These are phyloP conservation scores for Hirtodrosophila trivittata DNA, from an alignment of 2,888 invertebrate species.

Conservation along the genomic window DNA sequence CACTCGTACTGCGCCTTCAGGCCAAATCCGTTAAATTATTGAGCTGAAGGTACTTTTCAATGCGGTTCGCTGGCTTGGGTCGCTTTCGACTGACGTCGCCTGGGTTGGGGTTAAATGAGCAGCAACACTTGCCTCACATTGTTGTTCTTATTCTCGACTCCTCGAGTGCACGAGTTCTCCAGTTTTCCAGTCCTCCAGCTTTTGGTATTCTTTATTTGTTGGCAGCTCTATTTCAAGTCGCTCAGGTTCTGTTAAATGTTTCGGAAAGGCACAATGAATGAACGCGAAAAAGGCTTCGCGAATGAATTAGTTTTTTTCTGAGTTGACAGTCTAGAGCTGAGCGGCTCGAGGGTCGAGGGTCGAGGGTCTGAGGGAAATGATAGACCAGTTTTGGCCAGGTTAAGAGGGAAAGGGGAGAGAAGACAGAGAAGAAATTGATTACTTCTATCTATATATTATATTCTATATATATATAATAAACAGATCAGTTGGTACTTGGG, in stretches of 20 bases:
- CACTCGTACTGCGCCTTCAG: constrained; percentile 45
- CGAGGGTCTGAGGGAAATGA: background rate
- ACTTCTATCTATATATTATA: too few relatives aligned
- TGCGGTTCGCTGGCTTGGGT: constrained; percentile 69
- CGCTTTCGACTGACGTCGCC: constrained; percentile 29
- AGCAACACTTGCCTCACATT: constrained; percentile 63
- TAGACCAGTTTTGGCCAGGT: background rate
- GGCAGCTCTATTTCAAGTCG: constrained; percentile 51
- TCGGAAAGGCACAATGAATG: constrained; percentile 63
- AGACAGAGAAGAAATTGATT: too few relatives aligned
- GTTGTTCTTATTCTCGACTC: constrained; percentile 40
- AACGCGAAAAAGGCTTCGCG: constrained; percentile 54
- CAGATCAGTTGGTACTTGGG: too few relatives aligned
- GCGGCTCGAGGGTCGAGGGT: constrained; percentile 30
- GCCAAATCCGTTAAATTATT: constrained; percentile 82
- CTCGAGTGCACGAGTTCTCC: constrained; percentile 43
- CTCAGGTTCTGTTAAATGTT: constrained; percentile 73
- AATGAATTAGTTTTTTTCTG: constrained; percentile 53
- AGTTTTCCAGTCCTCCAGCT: constrained; percentile 19
- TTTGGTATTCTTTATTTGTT: constrained; percentile 58
- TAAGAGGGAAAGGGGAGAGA: too few relatives aligned
- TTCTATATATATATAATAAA: too few relatives aligned
- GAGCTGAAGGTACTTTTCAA: constrained; percentile 78
- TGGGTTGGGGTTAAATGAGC: constrained; percentile 75
- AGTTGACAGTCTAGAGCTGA: constrained; percentile 40